These are phyloP conservation scores for Parascotia fuliginaria DNA, from an alignment of 2,888 invertebrate species.

Conservation along the genomic window DNA sequence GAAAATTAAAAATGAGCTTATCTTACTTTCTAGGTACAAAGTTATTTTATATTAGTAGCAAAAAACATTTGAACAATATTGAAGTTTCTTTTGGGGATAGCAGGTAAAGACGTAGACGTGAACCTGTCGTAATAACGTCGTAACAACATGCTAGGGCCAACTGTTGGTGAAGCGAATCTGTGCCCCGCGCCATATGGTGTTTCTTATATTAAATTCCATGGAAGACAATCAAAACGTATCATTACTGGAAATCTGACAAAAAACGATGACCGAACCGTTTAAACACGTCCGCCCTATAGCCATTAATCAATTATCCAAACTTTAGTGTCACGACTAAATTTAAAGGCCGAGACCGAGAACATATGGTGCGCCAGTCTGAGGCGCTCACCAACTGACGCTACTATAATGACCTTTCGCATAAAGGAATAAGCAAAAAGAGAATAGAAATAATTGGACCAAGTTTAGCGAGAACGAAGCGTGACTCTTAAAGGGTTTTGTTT, in stretches of 20 bases:
- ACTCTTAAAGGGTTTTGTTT: slow-evolving; percentile 80
- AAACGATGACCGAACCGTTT: slow-evolving; percentile 74
- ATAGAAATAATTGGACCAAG: slow-evolving; percentile 77
- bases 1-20: slow-evolving; percentile 18
- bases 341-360: slow-evolving; percentile 68
- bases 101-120: slow-evolving; percentile 43
- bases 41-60: slow-evolving; percentile 9
- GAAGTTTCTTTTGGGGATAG: slow-evolving; percentile 21
- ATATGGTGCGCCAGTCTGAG: slow-evolving; percentile 71
- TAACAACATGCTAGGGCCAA: slow-evolving; percentile 50
- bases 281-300: slow-evolving; percentile 78
- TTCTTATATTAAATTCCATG: slow-evolving; percentile 60
- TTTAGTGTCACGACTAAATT: slow-evolving; percentile 77
- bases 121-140: slow-evolving; percentile 28
- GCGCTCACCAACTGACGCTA: slow-evolving; percentile 81
- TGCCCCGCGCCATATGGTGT: slow-evolving; percentile 74
- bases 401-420: slow-evolving; percentile 72
- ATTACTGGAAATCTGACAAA: slow-evolving; percentile 77
- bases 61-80: slow-evolving; percentile 14
- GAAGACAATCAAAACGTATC: slow-evolving; percentile 80
- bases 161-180: slow-evolving; percentile 70
- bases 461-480: slow-evolving; percentile 79
- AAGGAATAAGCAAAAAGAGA: slow-evolving; percentile 72
- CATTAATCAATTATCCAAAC: slow-evolving; percentile 83
- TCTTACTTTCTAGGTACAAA: slow-evolving; percentile 7